Conservation (phyloP, 2,888 invertebrate genomes). For the Stomorhina lunata region DNA sequence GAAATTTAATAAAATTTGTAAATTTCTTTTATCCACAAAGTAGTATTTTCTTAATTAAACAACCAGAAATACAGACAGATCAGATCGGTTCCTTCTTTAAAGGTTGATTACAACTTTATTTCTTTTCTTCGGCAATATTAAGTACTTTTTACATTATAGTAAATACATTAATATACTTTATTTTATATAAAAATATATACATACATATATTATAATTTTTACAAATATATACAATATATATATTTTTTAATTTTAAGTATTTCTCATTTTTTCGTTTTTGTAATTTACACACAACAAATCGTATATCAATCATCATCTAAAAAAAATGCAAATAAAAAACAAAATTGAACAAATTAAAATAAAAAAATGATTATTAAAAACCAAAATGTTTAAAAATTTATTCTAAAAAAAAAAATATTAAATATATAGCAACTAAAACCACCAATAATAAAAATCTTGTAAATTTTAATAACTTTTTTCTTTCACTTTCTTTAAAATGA, state of each 20-base stretch:
- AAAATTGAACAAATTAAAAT: constrained; percentile 15
- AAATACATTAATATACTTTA: constrained; percentile 28
- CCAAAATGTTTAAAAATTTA: constrained; percentile 38
- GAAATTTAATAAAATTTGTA: too few species aligned
- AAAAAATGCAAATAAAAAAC: constrained; percentile 4
- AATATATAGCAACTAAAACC: constrained; percentile 49
- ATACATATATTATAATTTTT: not conserved
- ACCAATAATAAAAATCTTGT: constrained; percentile 22
- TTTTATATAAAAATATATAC: constrained; percentile 19
- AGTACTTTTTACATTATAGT: constrained; percentile 41
- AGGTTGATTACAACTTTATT: constrained; percentile 10
- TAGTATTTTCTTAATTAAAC: too few species aligned
- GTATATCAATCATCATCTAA: constrained; percentile 15
- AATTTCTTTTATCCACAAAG: too few species aligned
- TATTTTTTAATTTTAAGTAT: constrained; percentile 31
- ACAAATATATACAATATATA: constrained; percentile 34
- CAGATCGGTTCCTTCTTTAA: not conserved
- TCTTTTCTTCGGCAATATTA: constrained; percentile 53
- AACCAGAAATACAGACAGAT: too few species aligned
- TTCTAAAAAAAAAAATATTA: constrained; percentile 18
- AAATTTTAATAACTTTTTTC: constrained; percentile 18
- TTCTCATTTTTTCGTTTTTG: constrained; percentile 9
- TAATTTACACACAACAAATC: constrained; percentile 27
- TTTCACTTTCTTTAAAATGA: not conserved
- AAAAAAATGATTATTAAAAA: constrained; percentile 35